Conservation (phyloP, 1,140 invertebrate genomes). For the Penaeus chinensis region DNA sequence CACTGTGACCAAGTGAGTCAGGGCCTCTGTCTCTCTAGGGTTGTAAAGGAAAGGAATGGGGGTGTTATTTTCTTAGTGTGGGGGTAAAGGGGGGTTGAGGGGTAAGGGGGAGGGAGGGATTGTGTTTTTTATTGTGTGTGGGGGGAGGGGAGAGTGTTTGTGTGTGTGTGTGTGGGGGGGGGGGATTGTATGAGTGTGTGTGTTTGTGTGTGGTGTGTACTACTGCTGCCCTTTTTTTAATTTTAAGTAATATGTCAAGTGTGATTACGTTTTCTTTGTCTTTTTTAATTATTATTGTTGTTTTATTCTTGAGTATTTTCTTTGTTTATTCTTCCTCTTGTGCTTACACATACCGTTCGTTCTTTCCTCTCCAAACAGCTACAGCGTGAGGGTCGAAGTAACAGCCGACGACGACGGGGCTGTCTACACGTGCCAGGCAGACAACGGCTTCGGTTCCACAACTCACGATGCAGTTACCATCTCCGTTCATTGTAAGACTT, state of each 20-base stretch:
- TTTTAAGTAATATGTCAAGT: background rate
- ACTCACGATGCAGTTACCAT: constrained; percentile 88
- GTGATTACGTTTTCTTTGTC: background rate
- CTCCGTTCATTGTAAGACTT: constrained; percentile 87
- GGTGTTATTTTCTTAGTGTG: background rate
- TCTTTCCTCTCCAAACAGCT: constrained; percentile 17
- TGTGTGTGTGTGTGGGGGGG: background rate
- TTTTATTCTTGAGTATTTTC: background rate
- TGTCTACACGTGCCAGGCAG: constrained; percentile 92
- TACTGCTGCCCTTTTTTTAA: background rate
- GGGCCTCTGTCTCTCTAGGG: background rate
- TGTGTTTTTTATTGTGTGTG: background rate
- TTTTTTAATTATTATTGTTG: too few relatives aligned
- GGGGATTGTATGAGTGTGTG: background rate
- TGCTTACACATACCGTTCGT: background rate
- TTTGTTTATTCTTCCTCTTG: background rate
- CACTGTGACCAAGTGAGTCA: constrained; percentile 56
- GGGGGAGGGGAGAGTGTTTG: background rate
- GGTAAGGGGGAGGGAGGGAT: background rate
- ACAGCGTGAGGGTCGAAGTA: constrained; percentile 82
- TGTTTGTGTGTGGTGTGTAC: background rate
- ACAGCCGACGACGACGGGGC: constrained; percentile 87
- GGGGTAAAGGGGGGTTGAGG: background rate
- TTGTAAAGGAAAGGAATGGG: background rate
- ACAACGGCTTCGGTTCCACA: constrained; percentile 76